A percentile compares a stretch with the other conserved stretches of the same genome.
These are phyloP conservation scores for Thryonomys swinderianus DNA, from an alignment of 2,113 vertebrate species.

Conservation along the genomic window DNA sequence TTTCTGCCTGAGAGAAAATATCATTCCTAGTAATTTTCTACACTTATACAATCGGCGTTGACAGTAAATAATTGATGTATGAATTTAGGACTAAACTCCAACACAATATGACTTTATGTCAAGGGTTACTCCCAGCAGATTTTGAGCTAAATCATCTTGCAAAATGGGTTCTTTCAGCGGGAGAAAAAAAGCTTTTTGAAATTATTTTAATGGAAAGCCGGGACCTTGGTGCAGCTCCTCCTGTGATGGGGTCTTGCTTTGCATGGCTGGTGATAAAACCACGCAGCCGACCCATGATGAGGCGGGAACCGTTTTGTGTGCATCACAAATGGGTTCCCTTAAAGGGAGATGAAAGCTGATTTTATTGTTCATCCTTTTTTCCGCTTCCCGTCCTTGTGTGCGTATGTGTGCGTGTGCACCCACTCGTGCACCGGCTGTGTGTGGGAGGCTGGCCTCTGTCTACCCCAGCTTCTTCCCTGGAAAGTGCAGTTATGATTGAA, in stretches of 20 bases:
- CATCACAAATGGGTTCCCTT: constrained; percentile 93
- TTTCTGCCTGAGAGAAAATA: constrained; percentile 99
- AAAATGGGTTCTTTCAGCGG: constrained; percentile 95
- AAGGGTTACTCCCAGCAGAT: constrained; percentile 99
- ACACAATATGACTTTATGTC: constrained; percentile 99
- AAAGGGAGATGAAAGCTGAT: constrained; percentile 85
- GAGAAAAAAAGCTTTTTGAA: constrained; percentile 84
- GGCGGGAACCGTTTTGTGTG: constrained; percentile 91
- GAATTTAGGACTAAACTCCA: constrained; percentile 99
- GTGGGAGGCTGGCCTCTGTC: constrained; percentile 89
- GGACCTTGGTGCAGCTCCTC: constrained; percentile 82
- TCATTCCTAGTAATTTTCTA: constrained; percentile 99
- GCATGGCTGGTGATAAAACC: constrained; percentile 91
- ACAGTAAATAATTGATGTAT: constrained; percentile 99
- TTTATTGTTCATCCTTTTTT: constrained; percentile 18
- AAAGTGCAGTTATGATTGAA: constrained; percentile 87
- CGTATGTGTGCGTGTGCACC: accelerated
- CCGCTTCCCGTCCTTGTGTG: accelerated
- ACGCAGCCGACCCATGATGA: constrained; percentile 88
- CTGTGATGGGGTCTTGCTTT: constrained; percentile 93
- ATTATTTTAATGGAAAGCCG: constrained; percentile 91
- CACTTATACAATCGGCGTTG: constrained; percentile 98
- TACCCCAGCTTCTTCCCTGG: constrained; percentile 85
- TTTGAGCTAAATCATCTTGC: constrained; percentile 95
- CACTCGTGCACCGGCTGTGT: constrained; percentile 65